Evolutionary conservation across 2,888 invertebrate genomes (phyloP).

Genomic region (Zeuzera pyrina): DNA sequence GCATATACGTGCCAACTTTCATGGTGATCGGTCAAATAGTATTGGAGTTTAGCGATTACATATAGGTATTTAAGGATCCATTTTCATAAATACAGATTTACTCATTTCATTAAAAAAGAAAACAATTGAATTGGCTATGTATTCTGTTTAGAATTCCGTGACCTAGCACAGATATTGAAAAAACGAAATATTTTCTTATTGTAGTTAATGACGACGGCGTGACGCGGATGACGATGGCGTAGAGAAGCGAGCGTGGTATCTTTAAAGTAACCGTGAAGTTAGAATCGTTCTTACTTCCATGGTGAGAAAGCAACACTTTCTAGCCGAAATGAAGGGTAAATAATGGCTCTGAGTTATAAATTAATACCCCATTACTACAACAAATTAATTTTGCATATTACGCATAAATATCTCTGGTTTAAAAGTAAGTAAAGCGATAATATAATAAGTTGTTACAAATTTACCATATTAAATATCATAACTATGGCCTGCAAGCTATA

Average conservation of each 20-base stretch:
- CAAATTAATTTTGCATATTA: background rate
- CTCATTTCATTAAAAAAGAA: too few relatives aligned
- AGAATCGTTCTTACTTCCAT: conserved; percentile 34
- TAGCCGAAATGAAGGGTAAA: conserved; percentile 46
- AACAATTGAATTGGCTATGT: too few relatives aligned
- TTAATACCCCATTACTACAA: conserved; percentile 13
- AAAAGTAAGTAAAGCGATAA: background rate
- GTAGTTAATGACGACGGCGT: conserved; percentile 2
- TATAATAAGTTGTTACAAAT: background rate
- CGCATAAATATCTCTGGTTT: background rate
- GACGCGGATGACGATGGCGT: conserved; percentile 2
- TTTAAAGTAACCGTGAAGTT: conserved; percentile 43
- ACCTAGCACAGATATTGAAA: too few relatives aligned
- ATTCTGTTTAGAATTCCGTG: too few relatives aligned
- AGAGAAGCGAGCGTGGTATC: conserved; percentile 20
- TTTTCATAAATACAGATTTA: too few relatives aligned
- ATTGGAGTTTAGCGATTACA: too few relatives aligned
- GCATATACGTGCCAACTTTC: too few relatives aligned
- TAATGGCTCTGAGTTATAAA: conserved; percentile 37
- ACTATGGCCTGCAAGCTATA: too few relatives aligned
- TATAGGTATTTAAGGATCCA: too few relatives aligned
- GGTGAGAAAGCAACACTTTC: conserved; percentile 56
- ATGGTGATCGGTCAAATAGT: too few relatives aligned
- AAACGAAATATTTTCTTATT: background rate
- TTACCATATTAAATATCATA: too few relatives aligned